phyloP scores from a whole-genome alignment of 1,140 invertebrate genomes.

The Pygmarrhopalites habei region DNA sequence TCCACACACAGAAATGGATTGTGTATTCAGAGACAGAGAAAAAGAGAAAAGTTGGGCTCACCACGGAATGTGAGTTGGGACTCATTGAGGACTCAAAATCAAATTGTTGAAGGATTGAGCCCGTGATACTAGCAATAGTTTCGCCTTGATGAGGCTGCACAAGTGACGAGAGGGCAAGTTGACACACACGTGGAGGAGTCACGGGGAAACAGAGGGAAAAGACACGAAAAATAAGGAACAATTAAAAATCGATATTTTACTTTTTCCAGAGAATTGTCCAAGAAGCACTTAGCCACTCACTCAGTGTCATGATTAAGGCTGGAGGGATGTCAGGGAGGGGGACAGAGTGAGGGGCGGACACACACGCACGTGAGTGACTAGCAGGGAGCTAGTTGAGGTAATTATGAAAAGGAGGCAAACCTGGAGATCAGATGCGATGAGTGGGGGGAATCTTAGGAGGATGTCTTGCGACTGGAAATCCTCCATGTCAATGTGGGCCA shows the following conservation, averaged over 20 bases:
- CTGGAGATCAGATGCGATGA: slow-evolving; percentile 67
- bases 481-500: slow-evolving; percentile 91
- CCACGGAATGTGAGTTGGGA: slow-evolving; percentile 26
- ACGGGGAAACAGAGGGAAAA: too few relatives aligned
- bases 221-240: too few relatives aligned
- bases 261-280: too few relatives aligned
- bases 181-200: too few relatives aligned
- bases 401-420: slow-evolving; percentile 42
- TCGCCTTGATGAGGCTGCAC: slow-evolving; percentile 58
- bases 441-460: slow-evolving; percentile 59
- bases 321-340: too few relatives aligned
- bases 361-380: too few relatives aligned
- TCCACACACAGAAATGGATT: too few relatives aligned
- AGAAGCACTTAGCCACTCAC: too few relatives aligned
- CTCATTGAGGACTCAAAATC: slow-evolving; percentile 67
- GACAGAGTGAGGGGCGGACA: too few relatives aligned
- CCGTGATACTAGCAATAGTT: slow-evolving; percentile 71
- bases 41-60: slow-evolving; percentile 13
- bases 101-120: slow-evolving; percentile 70
- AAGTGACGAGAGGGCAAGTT: background rate
- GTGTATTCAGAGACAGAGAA: background rate
- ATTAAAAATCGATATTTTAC: too few relatives aligned
- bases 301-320: too few relatives aligned
- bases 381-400: too few relatives aligned
- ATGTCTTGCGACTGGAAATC: slow-evolving; percentile 75